These are phyloP conservation scores for Sebastolobus alascanus DNA, from an alignment of 2,797 vertebrate species.

Conservation along the genomic window DNA sequence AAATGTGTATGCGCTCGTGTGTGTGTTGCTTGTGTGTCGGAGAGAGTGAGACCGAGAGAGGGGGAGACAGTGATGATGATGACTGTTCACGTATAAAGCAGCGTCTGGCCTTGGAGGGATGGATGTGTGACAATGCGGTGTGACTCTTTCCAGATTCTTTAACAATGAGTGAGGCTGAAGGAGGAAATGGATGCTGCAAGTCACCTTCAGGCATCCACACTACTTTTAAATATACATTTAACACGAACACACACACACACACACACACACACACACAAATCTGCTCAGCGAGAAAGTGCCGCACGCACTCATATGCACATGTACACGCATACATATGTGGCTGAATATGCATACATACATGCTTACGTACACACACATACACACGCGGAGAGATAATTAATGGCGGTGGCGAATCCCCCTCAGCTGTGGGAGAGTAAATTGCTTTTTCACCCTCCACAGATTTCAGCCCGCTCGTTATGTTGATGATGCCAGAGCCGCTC, in stretches of 20 bases:
- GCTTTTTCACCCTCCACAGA: slow-evolving; percentile 87
- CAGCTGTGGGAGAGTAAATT: slow-evolving; percentile 85
- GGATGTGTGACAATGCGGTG: slow-evolving; percentile 58
- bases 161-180: slow-evolving; percentile 60
- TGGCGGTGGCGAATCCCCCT: slow-evolving; percentile 81
- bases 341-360: slow-evolving; percentile 38
- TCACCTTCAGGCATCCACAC: slow-evolving; percentile 68
- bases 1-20: background rate
- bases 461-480: slow-evolving; percentile 82
- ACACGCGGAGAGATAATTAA: slow-evolving; percentile 80
- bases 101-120: slow-evolving; percentile 47
- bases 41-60: slow-evolving; percentile 9
- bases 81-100: slow-evolving; percentile 44
- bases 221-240: slow-evolving; percentile 33
- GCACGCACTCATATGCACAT: slow-evolving; percentile 14
- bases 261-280: slow-evolving; percentile 5
- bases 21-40: background rate
- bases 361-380: slow-evolving; percentile 21
- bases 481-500: slow-evolving; percentile 82
- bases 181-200: slow-evolving; percentile 59
- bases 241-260: background rate
- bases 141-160: slow-evolving; percentile 67
- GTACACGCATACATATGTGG: slow-evolving; percentile 13
- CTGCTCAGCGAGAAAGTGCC: background rate
- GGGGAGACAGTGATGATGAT: slow-evolving; percentile 42